Evolutionary conservation across 2,888 invertebrate genomes (phyloP), one percentile per base, ranked within the genome.

Genomic region (Andrena praecox): DNA sequence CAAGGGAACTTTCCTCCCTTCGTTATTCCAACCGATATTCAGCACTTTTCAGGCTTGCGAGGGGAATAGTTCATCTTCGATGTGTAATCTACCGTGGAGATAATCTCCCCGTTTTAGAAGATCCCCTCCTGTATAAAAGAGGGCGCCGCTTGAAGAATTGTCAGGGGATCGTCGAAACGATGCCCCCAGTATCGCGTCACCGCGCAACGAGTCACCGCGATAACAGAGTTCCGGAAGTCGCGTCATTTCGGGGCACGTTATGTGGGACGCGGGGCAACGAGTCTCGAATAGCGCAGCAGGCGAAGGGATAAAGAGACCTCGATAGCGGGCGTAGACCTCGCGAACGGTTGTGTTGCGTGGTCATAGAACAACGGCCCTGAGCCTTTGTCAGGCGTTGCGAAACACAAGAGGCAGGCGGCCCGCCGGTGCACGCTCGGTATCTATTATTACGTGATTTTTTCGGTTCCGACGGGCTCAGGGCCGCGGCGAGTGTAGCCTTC

Each of bases 251-350:
- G 69, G 35, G 64, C 52, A 7, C n/a, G 27, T 35, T 16, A 73
- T 63, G 72, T 71, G 70, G 60, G 52, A n/a, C 52, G 54, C n/a
- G 4, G 50, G 66, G 29, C 75, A 59, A 31, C 42, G 80, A 72
- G 71, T 35, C 54, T 63, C 69, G 66, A 84, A 67, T 63, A 79
- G 68, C 66, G 66, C 54, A 54, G 68, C 74, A 59, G 48, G 66
- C 64, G 73, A 75, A 76, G 72, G 72, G 80, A 84, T 73, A 66
- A 69, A 73, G 85, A 81, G 89, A 77, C 87, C 88, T 86, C 87
- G 85, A 89, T 88, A 77, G 85, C 87, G 89, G 90, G 67, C 88
- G 85, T 89, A 90, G 90, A 89, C 88, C 89, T 84, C 88, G 75
- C 69, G 70, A 70, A 67, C 67, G 82, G 71, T 73, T 80, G 63